Evolutionary conservation across 2,888 invertebrate genomes (phyloP), one percentile per base, ranked within the genome.

Genomic region (Pristionchus japonicus): DNA sequence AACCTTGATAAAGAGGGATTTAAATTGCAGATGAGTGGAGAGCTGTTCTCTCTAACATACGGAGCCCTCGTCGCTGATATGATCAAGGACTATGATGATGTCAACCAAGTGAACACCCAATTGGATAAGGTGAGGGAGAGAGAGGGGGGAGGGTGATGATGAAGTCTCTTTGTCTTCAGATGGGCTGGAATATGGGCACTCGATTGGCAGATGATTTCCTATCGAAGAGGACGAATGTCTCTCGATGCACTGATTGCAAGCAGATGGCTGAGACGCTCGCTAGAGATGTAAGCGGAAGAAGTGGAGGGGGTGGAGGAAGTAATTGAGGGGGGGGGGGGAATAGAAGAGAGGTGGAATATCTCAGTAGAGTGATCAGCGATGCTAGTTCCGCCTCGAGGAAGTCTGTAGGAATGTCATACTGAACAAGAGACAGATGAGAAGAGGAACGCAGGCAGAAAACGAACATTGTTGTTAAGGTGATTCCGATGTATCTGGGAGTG

Each of bases 151-250:
- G 31, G 7, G 70, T 9, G 70, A 43, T 84, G n/a, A 20, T 20
- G 40, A 2, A 57, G n/a, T 40, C 64, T n/a, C 34, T 70, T 34
- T n/a, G n/a, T 20, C 17, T 86, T 80, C 27, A 92, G 91, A 96
- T 96, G 95, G 99, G 99, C 7, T 99, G 99, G 95, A 99, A 99
- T 94, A 99, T 99, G 96, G 99, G 99, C 20, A 97, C 99, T 87
- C 96, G 99, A 77, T 95, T 99, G 64, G 98, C 99, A 90, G 99
- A 99, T 95, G 99, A 99, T 95, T 99, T 98, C 94, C 95, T 99
- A 17, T 98, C 99, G 0, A 96, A 98, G 92, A 95, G 92, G 93
- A 98, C 97, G 34, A 96, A 97, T 87, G 97, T 97, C 4, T 97
- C 97, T 0, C 96, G 98, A 74, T 99, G 99, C 95, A 96, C 97